Percentiles rank a stretch among this genome's conserved stretches.
These are phyloP conservation scores for Melanocharis versteri DNA, from an alignment of 2,113 vertebrate species.

Conservation along the genomic window DNA sequence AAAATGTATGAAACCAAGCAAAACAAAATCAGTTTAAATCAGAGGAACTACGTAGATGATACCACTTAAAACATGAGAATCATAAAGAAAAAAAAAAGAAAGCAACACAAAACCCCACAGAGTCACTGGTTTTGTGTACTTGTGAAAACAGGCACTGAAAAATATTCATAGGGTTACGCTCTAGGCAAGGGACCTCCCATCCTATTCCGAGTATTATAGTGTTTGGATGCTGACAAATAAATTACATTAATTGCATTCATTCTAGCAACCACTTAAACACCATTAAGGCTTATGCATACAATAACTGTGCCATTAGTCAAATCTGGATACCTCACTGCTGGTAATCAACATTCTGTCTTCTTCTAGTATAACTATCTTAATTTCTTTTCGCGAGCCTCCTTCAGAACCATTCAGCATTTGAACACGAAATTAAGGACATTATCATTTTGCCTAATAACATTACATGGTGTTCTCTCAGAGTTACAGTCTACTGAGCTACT, in stretches of 20 bases:
- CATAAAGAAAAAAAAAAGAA: neutral
- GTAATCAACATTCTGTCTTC: conserved; percentile 29
- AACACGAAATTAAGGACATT: conserved; percentile 1
- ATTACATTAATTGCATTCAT: conserved; percentile 55
- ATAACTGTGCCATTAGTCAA: conserved; percentile 53
- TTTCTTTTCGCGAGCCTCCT: neutral
- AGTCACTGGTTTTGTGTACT: neutral
- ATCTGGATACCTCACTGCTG: conserved; percentile 21
- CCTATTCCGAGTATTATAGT: neutral
- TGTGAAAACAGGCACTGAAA: neutral
- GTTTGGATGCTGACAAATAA: conserved; percentile 56
- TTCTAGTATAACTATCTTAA: conserved; percentile 3
- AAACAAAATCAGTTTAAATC: neutral
- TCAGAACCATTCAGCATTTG: neutral
- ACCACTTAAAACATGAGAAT: neutral
- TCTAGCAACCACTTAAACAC: conserved; percentile 56
- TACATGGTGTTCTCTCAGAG: neutral
- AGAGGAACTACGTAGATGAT: neutral
- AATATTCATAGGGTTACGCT: neutral
- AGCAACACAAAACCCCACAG: accelerated
- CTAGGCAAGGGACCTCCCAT: conserved; percentile 15
- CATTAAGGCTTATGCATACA: conserved; percentile 52
- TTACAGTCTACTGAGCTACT: neutral
- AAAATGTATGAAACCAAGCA: neutral
- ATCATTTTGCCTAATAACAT: neutral